phyloP scores from a whole-genome alignment of 2,113 vertebrate species.

The Plectropomus leopardus region DNA sequence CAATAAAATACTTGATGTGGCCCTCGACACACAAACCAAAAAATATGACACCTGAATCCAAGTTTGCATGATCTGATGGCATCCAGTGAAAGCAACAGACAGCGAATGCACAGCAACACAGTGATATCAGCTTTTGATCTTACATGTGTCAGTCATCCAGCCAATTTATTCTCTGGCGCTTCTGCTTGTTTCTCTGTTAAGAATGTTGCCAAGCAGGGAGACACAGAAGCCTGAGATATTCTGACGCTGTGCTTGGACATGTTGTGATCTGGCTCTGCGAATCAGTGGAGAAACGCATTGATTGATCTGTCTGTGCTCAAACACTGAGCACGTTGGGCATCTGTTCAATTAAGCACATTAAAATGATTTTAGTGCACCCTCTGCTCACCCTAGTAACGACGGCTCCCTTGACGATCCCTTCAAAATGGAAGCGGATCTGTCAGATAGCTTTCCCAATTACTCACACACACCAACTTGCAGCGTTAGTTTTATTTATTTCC shows the following conservation, averaged over 20 bases:
- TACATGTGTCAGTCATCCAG: background rate
- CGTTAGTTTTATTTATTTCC: constrained; percentile 28
- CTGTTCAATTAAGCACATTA: constrained; percentile 56
- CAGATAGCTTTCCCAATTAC: constrained; percentile 32
- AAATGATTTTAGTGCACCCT: constrained; percentile 46
- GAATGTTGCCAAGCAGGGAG: constrained; percentile 21
- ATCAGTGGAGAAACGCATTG: constrained; percentile 39
- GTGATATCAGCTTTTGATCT: background rate
- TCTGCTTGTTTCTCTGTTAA: constrained; percentile 20
- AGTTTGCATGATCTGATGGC: background rate
- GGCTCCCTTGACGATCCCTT: constrained; percentile 21
- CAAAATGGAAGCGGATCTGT: constrained; percentile 21
- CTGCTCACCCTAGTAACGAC: constrained; percentile 2
- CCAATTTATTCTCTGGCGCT: background rate
- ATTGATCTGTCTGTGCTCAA: constrained; percentile 30
- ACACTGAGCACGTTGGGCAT: constrained; percentile 27
- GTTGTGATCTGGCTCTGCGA: constrained; percentile 30
- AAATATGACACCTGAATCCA: background rate
- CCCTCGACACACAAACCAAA: background rate
- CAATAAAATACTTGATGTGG: background rate
- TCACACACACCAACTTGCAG: constrained; percentile 12
- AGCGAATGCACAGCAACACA: background rate
- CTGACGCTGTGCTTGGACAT: constrained; percentile 11
- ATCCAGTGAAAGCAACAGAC: background rate
- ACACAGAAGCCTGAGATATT: constrained; percentile 5